Percentiles rank a stretch among this genome's conserved stretches.
Conservation (phyloP, 2,113 vertebrate species). For the Rhipidura dahli region DNA sequence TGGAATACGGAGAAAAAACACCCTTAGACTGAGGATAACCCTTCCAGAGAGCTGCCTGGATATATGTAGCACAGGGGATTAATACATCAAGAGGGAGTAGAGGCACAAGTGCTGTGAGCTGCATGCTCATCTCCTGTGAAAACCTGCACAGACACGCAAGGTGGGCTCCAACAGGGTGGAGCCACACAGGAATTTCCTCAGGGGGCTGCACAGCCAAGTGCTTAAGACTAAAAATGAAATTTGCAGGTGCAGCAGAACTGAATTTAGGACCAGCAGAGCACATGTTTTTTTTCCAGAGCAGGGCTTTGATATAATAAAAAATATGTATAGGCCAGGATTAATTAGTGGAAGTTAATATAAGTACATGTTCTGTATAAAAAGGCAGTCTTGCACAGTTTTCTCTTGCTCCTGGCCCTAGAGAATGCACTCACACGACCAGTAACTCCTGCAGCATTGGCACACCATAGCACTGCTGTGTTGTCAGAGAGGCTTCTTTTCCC, state of each 20-base stretch:
- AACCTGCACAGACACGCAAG: not conserved
- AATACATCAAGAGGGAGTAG: not conserved
- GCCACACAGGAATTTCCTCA: not conserved
- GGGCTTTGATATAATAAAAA: not conserved
- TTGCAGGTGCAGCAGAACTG: not conserved
- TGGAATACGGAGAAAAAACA: not conserved
- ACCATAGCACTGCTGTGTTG: not conserved
- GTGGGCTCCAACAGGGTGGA: not conserved
- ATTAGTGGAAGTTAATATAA: not conserved
- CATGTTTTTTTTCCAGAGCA: not conserved
- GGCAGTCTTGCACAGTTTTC: not conserved
- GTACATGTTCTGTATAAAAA: not conserved
- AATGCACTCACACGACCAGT: not conserved
- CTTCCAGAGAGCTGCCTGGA: not conserved
- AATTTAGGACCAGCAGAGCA: not conserved
- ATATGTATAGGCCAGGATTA: not conserved
- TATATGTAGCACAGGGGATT: not conserved
- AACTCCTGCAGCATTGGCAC: not conserved
- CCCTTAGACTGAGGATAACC: not conserved
- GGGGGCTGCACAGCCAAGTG: fast-evolving
- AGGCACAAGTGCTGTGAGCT: not conserved
- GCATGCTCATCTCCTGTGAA: not conserved
- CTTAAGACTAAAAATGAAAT: not conserved
- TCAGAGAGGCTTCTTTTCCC: not conserved
- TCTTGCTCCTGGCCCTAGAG: not conserved